A percentile compares a stretch with the other conserved stretches of the same genome.
These are phyloP conservation scores for Muschampia plurimacula DNA, from an alignment of 2,888 invertebrate species.

Conservation along the genomic window DNA sequence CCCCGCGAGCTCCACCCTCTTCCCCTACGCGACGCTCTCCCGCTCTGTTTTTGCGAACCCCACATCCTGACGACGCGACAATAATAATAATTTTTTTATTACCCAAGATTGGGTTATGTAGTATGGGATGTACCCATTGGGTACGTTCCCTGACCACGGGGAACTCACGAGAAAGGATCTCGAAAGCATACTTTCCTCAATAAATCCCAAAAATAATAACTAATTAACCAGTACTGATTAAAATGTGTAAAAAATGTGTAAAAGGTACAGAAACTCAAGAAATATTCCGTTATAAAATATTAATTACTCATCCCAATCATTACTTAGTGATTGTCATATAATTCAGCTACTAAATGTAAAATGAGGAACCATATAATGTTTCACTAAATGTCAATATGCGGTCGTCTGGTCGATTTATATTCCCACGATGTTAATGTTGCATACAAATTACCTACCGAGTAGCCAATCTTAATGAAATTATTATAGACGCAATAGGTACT, in stretches of 20 bases:
- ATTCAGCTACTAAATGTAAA: constrained; percentile 15
- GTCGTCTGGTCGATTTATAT: constrained; percentile 18
- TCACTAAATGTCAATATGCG: constrained; percentile 24
- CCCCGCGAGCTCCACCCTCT: too few relatives aligned
- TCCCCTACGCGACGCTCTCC: too few relatives aligned
- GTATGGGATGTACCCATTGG: too few relatives aligned
- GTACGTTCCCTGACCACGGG: background rate
- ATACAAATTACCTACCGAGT: constrained; percentile 14
- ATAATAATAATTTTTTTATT: too few relatives aligned
- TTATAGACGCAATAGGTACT: constrained; percentile 2
- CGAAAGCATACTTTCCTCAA: background rate
- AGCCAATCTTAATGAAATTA: constrained; percentile 16
- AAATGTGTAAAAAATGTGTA: background rate
- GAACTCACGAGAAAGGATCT: background rate
- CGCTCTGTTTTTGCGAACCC: too few relatives aligned
- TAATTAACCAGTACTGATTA: background rate
- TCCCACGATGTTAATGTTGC: constrained; percentile 25
- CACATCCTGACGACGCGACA: too few relatives aligned
- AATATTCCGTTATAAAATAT: too few relatives aligned
- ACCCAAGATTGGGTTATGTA: too few relatives aligned
- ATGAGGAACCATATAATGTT: constrained; percentile 18
- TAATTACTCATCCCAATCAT: background rate
- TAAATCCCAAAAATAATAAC: background rate
- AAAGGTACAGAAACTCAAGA: background rate
- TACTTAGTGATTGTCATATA: background rate